Base-by-base conservation (phyloP, 2,113 vertebrate species). In the Nibea albiflora region DNA sequence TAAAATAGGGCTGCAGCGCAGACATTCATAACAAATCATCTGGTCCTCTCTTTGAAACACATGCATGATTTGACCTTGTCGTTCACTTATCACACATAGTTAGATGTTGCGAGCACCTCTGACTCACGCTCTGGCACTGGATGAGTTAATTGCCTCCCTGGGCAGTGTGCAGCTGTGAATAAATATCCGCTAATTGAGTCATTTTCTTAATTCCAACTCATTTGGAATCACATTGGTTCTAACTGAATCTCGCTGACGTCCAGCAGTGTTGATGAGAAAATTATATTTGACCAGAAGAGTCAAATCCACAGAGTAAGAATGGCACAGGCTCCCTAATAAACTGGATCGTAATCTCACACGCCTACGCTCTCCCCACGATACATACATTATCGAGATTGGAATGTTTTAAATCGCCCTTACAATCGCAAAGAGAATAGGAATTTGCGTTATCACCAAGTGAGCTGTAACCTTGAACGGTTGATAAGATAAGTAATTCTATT, bases 311-410 rank as follows among this genome's bases (percentile, higher is more conserved):
- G 74, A 88, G 80, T 75, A 60, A 76, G 86, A 85, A 80, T 73
- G 83, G 88, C 82, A 65, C 73, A 73, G 46, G 80, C 81, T 78
- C 84, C 77, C 85, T 91, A 91, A 91, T 92, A 94, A 87, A 92
- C 60, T 53, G 52, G 80, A 83, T 92, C 76, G 82, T 86, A 87
- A 91, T 93, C 84, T 93, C 12, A 1, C 69, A 73, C 54, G 58
- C 78, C 66, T 14, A n/a, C 68, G 7, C 72, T 16, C 86, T 78
- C 73, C 69, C 89, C 77, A 68, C 17, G 35, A 85, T 81, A 84
- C 85, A 92, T 93, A 85, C 86, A 91, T 93, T 90, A 91, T n/a
- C 3, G 70, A 84, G 90, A 91, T 90, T 86, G 82, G 77, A 52
- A 24, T 16, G 57, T 62, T 68, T 63, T 71, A 85, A 80, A 82